Percentiles rank a stretch among this genome's conserved stretches.
Evolutionary conservation across 2,797 vertebrate species (phyloP).

Genomic region (Thunnus albacares): DNA sequence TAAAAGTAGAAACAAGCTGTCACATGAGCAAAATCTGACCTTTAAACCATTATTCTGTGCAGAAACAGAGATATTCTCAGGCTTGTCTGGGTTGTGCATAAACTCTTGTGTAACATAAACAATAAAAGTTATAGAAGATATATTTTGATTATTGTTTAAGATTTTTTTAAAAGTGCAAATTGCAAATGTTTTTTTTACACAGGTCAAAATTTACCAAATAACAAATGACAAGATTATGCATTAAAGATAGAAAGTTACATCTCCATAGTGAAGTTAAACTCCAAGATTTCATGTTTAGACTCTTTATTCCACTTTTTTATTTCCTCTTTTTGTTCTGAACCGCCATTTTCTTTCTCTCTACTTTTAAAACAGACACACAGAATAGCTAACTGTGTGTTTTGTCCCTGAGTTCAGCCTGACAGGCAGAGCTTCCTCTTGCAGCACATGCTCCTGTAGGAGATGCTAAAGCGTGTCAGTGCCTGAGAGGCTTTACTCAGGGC

Average conservation of each 20-base stretch:
- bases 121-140: neutral
- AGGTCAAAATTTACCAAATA: neutral
- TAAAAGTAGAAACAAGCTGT: neutral
- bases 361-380: too few species aligned
- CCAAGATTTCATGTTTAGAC: neutral
- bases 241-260: neutral
- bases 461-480: neutral
- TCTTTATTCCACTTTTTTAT: neutral
- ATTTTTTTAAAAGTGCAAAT: neutral
- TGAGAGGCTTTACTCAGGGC: constrained; percentile 7
- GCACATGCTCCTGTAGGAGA: too few species aligned
- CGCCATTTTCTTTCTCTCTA: neutral
- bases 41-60: neutral
- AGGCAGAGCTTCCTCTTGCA: neutral
- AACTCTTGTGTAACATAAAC: neutral
- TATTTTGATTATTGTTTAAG: too few species aligned
- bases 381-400: too few species aligned
- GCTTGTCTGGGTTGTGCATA: neutral
- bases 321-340: neutral
- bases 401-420: neutral
- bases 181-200: neutral
- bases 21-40: neutral
- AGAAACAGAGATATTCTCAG: neutral
- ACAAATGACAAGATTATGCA: neutral
- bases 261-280: neutral